These are phyloP conservation scores for Scolopax bukidnonensis DNA, from an alignment of 2,797 vertebrate genomes.

Conservation along the genomic window DNA sequence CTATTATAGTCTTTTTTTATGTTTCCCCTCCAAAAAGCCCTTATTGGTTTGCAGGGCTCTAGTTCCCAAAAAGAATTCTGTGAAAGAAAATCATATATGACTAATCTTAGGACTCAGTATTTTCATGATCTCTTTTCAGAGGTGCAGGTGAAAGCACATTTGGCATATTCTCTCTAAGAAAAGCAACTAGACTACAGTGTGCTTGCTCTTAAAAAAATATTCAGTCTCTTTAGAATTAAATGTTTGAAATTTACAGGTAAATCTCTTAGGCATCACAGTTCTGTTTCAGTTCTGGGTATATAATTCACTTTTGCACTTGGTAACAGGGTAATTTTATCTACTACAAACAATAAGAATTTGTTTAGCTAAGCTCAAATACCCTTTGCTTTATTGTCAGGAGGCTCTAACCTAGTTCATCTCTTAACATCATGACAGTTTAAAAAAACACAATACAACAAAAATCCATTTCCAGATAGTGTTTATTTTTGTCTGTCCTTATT, in stretches of 20 bases:
- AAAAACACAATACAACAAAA: neutral
- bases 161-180: neutral
- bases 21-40: neutral
- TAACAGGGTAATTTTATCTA: neutral
- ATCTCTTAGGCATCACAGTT: neutral
- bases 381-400: slow-evolving; percentile 11
- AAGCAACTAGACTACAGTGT: neutral
- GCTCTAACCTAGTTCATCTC: neutral
- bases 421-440: neutral
- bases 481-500: slow-evolving; percentile 13
- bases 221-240: neutral
- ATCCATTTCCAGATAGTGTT: neutral
- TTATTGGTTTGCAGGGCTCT: neutral
- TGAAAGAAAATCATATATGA: neutral
- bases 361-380: slow-evolving; percentile 27
- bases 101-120: neutral
- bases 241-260: neutral
- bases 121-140: neutral
- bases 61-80: neutral
- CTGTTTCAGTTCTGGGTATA: neutral
- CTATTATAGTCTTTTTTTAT: neutral
- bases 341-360: neutral
- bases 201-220: neutral
- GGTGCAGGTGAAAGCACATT: neutral
- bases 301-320: neutral